Evolutionary conservation across 1,140 invertebrate species (phyloP), one percentile per base, ranked within the genome.

Genomic region (Trichogramma pretiosum): DNA sequence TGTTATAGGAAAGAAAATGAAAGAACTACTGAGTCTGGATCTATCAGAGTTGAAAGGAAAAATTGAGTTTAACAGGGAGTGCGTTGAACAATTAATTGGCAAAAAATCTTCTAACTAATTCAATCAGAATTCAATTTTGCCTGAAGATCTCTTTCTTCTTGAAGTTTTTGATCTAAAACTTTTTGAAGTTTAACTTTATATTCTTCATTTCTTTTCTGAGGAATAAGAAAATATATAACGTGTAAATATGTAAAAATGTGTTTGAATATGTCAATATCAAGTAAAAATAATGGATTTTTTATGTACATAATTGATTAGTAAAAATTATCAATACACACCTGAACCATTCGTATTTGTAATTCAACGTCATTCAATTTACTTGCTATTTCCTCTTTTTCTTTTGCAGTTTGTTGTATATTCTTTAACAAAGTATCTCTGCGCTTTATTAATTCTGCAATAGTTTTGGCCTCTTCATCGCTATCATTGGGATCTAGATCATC

Each of bases 121-220:
- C 28, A 40, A 4, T 24, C 28, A n/a, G 22, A 26, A 10, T 26
- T 28, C 5, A 34, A 41, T 41, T 48, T 11, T 13, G 39, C 10
- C 19, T 5, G 3, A 2, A 50, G 3, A 22, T 23, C 18, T 18
- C 34, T 40, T 24, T 50, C 48, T 35, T 46, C 48, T 30, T 40
- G 14, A 10, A 50, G 22, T 28, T 16, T 40, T 35, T 40, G 36
- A 19, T 52, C 28, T 2, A 42, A 45, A n/a, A 36, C 14, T 32
- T 38, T 50, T n/a, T 52, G 46, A 7, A 59, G 37, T 41, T 37
- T 33, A 39, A 22, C 21, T 4, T 51, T 0, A 0, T 50, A 1
- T 1, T 21, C 54, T n/a, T 18, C 34, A 26, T 59, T 60, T 18
- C 52, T 59, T 22, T 60, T 50, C 58, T 61, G 9, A 14, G 33